Conservation (phyloP, 2,113 vertebrate genomes). For the Phasianus colchicus region DNA sequence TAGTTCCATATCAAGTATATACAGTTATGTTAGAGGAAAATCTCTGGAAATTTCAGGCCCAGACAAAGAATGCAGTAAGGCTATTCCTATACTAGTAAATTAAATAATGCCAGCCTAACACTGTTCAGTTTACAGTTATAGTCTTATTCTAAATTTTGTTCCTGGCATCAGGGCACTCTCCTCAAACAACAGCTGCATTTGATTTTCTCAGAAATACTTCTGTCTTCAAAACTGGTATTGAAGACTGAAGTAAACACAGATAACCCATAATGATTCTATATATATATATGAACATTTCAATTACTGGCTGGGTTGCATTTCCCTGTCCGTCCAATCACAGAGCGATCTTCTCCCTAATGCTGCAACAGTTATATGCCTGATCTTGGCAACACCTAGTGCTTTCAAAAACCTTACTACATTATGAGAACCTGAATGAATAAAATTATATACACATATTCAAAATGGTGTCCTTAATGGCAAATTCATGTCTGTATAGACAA, state of each 20-base stretch:
- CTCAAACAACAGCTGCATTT: not conserved
- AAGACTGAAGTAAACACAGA: not conserved
- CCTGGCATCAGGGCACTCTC: not conserved
- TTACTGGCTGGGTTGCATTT: not conserved
- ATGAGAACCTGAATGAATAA: not conserved
- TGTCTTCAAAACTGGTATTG: not conserved
- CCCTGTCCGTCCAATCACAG: not conserved
- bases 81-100: not conserved
- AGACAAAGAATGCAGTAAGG: rapidly evolving
- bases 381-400: not conserved
- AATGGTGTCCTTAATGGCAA: not conserved
- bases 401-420: not conserved
- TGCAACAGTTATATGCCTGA: not conserved
- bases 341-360: not conserved
- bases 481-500: not conserved
- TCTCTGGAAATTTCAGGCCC: not conserved
- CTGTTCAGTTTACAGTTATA: not conserved
- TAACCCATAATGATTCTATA: not conserved
- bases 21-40: not conserved
- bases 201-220: not conserved
- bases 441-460: not conserved
- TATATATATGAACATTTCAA: not conserved
- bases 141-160: not conserved
- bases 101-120: not conserved
- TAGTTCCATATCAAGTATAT: not conserved